phyloP scores from a whole-genome alignment of 2,888 invertebrate species.

The Prosopocoilus inquinatus region DNA sequence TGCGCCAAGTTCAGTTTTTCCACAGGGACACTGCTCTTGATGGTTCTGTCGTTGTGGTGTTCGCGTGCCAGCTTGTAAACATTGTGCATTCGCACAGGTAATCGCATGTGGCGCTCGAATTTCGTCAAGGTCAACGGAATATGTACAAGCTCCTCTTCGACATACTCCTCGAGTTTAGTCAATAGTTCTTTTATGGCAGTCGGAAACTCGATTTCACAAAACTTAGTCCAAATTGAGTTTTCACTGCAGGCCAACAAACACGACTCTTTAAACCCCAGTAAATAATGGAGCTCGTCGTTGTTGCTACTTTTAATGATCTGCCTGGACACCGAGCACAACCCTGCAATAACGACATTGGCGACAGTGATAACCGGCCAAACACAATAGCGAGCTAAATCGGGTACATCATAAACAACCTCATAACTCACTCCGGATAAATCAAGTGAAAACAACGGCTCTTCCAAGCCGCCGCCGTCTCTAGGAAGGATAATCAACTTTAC shows the following conservation, averaged over 20 bases:
- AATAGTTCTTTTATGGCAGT: conserved; percentile 56
- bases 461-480: conserved; percentile 18
- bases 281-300: conserved; percentile 43
- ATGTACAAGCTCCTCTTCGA: conserved; percentile 34
- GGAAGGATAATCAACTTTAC: conserved; percentile 52
- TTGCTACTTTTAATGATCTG: conserved; percentile 55
- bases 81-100: conserved; percentile 84
- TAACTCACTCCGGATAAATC: conserved; percentile 45
- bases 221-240: conserved; percentile 85
- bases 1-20: conserved; percentile 62
- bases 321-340: conserved; percentile 72
- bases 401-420: conserved; percentile 48
- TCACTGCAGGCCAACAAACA: conserved; percentile 83
- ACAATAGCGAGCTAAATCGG: conserved; percentile 51
- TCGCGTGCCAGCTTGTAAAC: conserved; percentile 71
- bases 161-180: conserved; percentile 23
- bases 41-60: conserved; percentile 45
- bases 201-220: conserved; percentile 84
- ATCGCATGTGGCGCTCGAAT: conserved; percentile 81
- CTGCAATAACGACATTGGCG: conserved; percentile 67
- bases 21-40: conserved; percentile 53
- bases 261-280: conserved; percentile 77
- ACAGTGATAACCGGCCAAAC: conserved; percentile 64
- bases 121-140: conserved; percentile 71
- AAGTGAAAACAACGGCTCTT: conserved; percentile 39